A percentile compares a stretch with the other conserved stretches of the same genome.
phyloP scores from a whole-genome alignment of 2,797 vertebrate genomes.

The Austrolebias charrua region DNA sequence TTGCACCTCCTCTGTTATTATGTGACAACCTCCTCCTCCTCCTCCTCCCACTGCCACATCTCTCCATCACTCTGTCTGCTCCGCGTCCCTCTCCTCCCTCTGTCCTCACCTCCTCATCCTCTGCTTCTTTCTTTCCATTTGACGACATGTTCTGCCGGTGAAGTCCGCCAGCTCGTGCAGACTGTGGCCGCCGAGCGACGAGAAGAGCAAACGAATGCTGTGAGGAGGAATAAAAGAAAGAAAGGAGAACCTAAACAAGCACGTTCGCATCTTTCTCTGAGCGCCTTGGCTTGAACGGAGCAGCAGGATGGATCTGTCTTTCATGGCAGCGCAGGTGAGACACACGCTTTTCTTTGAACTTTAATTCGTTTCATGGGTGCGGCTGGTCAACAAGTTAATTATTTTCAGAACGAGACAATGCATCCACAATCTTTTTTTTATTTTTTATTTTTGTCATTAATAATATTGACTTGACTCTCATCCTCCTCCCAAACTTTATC shows the following conservation, averaged over 20 bases:
- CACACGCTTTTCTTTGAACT: slow-evolving; percentile 22
- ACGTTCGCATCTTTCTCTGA: slow-evolving; percentile 46
- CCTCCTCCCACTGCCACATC: slow-evolving; percentile 40
- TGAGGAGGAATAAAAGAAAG: slow-evolving; percentile 45
- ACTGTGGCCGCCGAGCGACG: slow-evolving; percentile 17
- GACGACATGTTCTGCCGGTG: slow-evolving; percentile 59
- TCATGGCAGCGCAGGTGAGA: slow-evolving; percentile 96
- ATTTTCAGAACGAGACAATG: neutral
- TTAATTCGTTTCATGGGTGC: slow-evolving; percentile 43
- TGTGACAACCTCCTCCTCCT: slow-evolving; percentile 39
- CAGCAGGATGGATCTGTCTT: slow-evolving; percentile 93
- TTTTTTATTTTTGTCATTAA: too few species aligned
- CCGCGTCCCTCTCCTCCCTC: slow-evolving; percentile 12
- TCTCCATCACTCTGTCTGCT: slow-evolving; percentile 44
- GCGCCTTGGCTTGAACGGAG: slow-evolving; percentile 56
- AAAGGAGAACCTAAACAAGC: slow-evolving; percentile 9
- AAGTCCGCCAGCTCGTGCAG: slow-evolving; percentile 52
- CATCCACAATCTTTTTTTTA: neutral
- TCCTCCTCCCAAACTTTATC: slow-evolving; percentile 11
- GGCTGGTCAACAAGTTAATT: slow-evolving; percentile 37
- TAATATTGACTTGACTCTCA: neutral
- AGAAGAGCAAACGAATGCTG: slow-evolving; percentile 51
- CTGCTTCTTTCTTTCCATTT: slow-evolving; percentile 3
- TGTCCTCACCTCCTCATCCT: slow-evolving; percentile 11
- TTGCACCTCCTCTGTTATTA: slow-evolving; percentile 44